Conservation (phyloP, 35 echinoderm and acorn worm species). For the Stichopus chloronotus region DNA sequence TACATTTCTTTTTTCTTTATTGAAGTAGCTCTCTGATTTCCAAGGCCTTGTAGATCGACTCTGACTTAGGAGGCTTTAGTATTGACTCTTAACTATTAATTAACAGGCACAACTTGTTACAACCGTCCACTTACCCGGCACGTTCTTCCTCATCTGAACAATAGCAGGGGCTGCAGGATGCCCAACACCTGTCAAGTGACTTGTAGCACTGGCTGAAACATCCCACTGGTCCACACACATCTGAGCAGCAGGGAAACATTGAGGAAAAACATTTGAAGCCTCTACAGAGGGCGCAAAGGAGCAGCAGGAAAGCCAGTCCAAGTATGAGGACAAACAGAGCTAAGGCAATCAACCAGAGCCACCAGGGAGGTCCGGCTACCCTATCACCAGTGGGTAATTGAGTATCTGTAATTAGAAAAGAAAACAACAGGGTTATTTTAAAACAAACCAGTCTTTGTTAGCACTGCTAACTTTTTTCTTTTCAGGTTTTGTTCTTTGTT, state of each 20-base stretch:
- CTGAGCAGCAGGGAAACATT: slow-evolving; percentile 43
- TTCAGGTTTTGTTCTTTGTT: background rate
- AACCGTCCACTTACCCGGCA: slow-evolving; percentile 16
- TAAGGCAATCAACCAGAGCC: slow-evolving; percentile 53
- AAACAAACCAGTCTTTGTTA: too few species aligned
- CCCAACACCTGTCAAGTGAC: slow-evolving; percentile 52
- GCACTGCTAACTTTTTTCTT: background rate
- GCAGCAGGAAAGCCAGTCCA: slow-evolving; percentile 29
- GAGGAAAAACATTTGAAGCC: slow-evolving; percentile 56
- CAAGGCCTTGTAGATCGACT: too few species aligned
- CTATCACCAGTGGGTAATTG: background rate
- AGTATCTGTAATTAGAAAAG: background rate
- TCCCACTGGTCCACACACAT: slow-evolving; percentile 27
- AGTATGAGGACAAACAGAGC: slow-evolving; percentile 53
- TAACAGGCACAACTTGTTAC: too few species aligned
- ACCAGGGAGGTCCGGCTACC: slow-evolving; percentile 23
- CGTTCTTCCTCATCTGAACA: slow-evolving; percentile 61
- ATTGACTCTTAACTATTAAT: background rate
- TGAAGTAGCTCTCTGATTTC: too few species aligned
- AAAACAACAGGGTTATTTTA: background rate
- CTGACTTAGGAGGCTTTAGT: too few species aligned
- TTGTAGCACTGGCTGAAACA: slow-evolving; percentile 7
- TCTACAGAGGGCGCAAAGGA: slow-evolving; percentile 53
- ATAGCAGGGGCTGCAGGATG: slow-evolving; percentile 54
- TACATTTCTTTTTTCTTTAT: too few species aligned